Conservation (phyloP, 2,888 invertebrate species). For the Cephus spinipes region DNA sequence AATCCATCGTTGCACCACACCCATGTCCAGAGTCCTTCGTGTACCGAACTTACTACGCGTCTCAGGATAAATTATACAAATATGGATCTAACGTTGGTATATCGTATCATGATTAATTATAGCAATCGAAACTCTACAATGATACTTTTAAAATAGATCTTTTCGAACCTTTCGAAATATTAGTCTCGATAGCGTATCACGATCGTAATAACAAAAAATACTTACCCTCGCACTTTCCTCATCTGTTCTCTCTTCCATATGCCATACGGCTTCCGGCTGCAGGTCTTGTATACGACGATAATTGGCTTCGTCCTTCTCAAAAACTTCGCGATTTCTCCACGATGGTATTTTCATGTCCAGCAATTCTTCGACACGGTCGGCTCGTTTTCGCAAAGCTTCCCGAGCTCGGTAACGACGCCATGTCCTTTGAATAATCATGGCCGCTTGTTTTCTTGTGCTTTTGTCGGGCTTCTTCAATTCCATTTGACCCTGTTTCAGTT, state of each 20-base stretch:
- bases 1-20: not conserved
- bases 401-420: conserved; percentile 68
- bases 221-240: conserved; percentile 42
- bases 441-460: conserved; percentile 43
- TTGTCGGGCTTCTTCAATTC: conserved; percentile 27
- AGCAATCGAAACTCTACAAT: not conserved
- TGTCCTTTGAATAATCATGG: conserved; percentile 61
- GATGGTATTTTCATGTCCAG: conserved; percentile 73
- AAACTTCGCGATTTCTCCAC: conserved; percentile 66
- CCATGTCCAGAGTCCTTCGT: not conserved
- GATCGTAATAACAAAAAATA: not conserved
- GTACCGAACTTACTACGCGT: not conserved
- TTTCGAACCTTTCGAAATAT: not conserved
- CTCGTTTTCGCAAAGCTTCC: conserved; percentile 64
- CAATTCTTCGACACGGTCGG: conserved; percentile 66
- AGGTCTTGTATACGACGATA: conserved; percentile 43
- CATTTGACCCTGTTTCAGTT: conserved; percentile 30
- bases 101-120: not conserved
- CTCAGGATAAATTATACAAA: not conserved
- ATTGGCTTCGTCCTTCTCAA: conserved; percentile 66
- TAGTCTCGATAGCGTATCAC: not conserved
- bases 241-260: conserved; percentile 55
- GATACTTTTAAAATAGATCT: not conserved
- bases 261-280: conserved; percentile 67
- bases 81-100: not conserved